These are phyloP conservation scores for Siniperca knerii DNA, from an alignment of 2,113 vertebrate genomes.

Conservation along the genomic window DNA sequence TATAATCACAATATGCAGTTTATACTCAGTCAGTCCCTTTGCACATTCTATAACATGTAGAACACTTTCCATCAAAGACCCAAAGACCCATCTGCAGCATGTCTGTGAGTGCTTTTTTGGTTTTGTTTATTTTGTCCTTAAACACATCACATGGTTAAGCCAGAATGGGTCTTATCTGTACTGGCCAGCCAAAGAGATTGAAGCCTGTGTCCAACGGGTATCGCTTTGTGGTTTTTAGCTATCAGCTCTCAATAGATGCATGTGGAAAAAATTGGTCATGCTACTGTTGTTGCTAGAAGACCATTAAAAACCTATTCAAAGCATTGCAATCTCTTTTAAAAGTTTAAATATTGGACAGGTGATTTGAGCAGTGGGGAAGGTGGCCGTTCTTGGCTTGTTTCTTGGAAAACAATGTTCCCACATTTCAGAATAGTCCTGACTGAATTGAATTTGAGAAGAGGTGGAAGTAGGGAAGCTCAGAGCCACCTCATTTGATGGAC, in stretches of 20 bases:
- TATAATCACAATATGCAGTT: neutral
- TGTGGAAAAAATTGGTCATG: neutral
- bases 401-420: neutral
- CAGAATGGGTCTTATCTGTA: conserved; percentile 29
- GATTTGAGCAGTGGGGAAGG: neutral
- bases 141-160: conserved; percentile 3
- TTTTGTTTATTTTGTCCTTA: conserved; percentile 6
- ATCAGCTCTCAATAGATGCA: neutral
- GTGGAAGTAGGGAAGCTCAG: neutral
- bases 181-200: conserved; percentile 1
- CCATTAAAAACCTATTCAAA: neutral
- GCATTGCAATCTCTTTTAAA: neutral
- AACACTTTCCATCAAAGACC: neutral
- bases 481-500: conserved; percentile 57
- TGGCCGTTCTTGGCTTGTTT: neutral
- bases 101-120: neutral
- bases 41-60: neutral
- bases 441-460: neutral
- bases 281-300: neutral
- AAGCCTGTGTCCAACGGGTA: conserved; percentile 5
- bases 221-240: conserved; percentile 9
- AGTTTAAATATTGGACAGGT: neutral
- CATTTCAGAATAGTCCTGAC: neutral
- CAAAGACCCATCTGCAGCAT: neutral
- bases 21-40: neutral